These are phyloP conservation scores for Alectura lathami DNA, from an alignment of 2,113 vertebrate species.

Conservation along the genomic window DNA sequence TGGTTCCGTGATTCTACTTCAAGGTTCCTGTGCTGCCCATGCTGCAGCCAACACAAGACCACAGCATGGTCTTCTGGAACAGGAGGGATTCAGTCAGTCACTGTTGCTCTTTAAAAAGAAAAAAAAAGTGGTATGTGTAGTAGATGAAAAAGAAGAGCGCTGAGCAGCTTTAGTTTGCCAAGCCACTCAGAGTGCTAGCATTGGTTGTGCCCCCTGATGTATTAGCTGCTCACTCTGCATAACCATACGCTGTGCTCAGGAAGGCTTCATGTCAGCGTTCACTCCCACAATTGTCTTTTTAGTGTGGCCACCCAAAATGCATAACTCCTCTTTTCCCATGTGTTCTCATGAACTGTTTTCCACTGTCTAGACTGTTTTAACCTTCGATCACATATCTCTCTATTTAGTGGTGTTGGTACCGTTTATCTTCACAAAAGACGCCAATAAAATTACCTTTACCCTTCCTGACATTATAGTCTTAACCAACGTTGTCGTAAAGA, in stretches of 20 bases:
- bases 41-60: not conserved
- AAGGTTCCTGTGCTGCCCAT: not conserved
- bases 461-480: not conserved
- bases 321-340: not conserved
- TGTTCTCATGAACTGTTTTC: not conserved
- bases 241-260: fast-evolving
- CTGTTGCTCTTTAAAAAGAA: not conserved
- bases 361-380: not conserved
- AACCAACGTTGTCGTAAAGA: not conserved
- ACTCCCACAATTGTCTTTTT: not conserved
- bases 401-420: not conserved
- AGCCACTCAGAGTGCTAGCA: not conserved
- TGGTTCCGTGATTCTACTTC: no score
- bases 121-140: not conserved
- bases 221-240: fast-evolving
- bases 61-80: not conserved
- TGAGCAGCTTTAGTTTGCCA: not conserved
- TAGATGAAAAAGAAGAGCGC: not conserved
- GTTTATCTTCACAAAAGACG: not conserved
- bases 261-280: not conserved
- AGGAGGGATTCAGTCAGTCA: not conserved
- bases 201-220: fast-evolving
- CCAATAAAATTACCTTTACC: not conserved
- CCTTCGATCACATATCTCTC: not conserved
- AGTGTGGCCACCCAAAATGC: not conserved